Base-by-base conservation (phyloP, 2,113 vertebrate genomes). In the Channa maculata region DNA sequence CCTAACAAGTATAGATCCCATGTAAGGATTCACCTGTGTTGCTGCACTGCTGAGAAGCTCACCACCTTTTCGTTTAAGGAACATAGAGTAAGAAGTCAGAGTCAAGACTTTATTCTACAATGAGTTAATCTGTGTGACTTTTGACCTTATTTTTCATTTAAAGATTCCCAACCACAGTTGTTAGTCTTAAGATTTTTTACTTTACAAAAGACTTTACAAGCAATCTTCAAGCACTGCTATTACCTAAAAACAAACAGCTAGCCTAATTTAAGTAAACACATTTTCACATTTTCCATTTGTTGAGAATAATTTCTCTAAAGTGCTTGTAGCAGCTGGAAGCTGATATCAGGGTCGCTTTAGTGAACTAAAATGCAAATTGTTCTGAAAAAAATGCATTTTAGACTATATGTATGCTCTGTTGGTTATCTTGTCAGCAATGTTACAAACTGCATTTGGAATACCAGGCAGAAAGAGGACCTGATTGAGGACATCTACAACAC, bases 41-140 rank as follows among this genome's bases (percentile, higher is more conserved):
- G 24, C 24, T 24, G 1, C 24, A 24, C 24, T 24, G 24, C 24
- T 24, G 24, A 24, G 24, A 24, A 24, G 24, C 24, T 24, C 24
- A 24, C 24, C 24, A 24, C 24, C 24, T 63, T 63, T 77, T 37
- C 49, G 24, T 24, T 24, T 24, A 24, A 34, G 44, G 65, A 77
- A 44, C 65, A 63, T 15, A 71, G 52, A 38, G 24, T 24, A 13
- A 45, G 69, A 57, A 38, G 49, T 60, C 45, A 13, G 6, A 9
- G 50, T 63, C 79, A 76, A 58, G 54, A 71, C 41, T 55, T 39
- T 76, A 59, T 75, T 64, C 70, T 24, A 24, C 24, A 24, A 24
- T 24, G 24, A 24, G 24, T 24, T 24, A 24, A 24, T 24, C 24
- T 24, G 24, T 24, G 24, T 24, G 1, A 24, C 24, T 50, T 62